These are phyloP conservation scores for Symphodus melops DNA, from an alignment of 2,113 vertebrate genomes.

Conservation along the genomic window DNA sequence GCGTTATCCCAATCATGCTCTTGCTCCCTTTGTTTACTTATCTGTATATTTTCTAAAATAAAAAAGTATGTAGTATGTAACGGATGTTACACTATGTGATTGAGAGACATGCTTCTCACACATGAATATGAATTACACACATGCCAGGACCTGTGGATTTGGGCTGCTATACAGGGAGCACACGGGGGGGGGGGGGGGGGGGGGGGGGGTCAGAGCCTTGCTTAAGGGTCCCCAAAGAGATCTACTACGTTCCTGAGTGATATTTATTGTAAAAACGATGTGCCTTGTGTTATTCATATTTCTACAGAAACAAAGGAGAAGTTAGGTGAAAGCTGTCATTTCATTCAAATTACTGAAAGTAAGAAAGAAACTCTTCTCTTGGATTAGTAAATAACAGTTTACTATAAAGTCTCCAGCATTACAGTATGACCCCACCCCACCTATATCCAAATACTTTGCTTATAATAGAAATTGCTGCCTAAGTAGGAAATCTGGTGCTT, in stretches of 20 bases:
- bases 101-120: too few relatives aligned
- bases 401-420: not conserved
- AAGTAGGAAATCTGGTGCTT: not conserved
- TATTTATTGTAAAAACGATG: not conserved
- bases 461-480: not conserved
- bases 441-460: not conserved
- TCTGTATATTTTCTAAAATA: conserved; percentile 7
- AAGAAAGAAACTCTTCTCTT: not conserved
- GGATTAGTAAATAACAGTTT: not conserved
- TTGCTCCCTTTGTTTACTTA: conserved; percentile 13
- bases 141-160: too few relatives aligned
- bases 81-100: too few relatives aligned
- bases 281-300: conserved; percentile 18
- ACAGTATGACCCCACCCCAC: not conserved
- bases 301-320: conserved; percentile 14
- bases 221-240: too few relatives aligned
- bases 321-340: not conserved
- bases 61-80: not conserved
- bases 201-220: too few relatives aligned
- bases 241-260: too few relatives aligned
- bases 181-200: too few relatives aligned
- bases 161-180: too few relatives aligned
- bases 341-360: not conserved
- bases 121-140: too few relatives aligned
- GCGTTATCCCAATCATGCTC: conserved; percentile 26